Base-by-base conservation (phyloP, 2,888 invertebrate species). In the Pristionchus fissidentatus region DNA sequence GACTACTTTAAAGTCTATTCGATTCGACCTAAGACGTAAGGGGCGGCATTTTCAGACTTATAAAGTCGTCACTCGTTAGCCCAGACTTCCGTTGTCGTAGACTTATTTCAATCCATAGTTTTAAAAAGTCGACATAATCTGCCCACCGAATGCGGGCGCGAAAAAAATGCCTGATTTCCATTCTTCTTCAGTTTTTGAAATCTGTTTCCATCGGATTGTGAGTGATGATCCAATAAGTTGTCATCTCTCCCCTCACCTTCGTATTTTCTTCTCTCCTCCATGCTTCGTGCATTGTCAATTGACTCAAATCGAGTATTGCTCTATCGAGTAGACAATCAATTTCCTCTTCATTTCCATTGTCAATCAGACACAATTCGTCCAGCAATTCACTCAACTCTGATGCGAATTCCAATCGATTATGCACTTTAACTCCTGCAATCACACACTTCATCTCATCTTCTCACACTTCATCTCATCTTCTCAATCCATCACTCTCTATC, bases 251-350 rank as follows among this genome's bases (percentile, higher is more conserved):
- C 19, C 35, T 32, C 38, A 79, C 79, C 57, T 79, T 55, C 10
- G n/a, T 29, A 38, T 22, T 38, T 15, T 22, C 22, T 38, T 79
- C 79, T 41, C 79, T 79, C 41, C 79, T 55, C 0, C 32, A 7
- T 41, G 38, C 79, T 19, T 79, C 79, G 52, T 85, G 85, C 13
- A 85, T 85, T 22, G 85, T 82, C 4, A 89, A 81, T 62, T 86
- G 84, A 22, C 62, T 83, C 19, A 89, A 81, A 13, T 73, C 66
- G 60, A 87, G 79, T n/a, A 85, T 82, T 66, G 87, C 87, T 29
- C 83, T 84, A 55, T 91, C 91, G 29, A 91, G 83, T 7, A 91
- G 85, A 84, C 91, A 91, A 70, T 91, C 90, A 29, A 90, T 77
- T 3, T 57, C 78, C 0, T 84, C 55, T 52, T 81, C 80, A 29